These are phyloP conservation scores for Chauna torquata DNA, from an alignment of 2,113 vertebrate species.

Conservation along the genomic window DNA sequence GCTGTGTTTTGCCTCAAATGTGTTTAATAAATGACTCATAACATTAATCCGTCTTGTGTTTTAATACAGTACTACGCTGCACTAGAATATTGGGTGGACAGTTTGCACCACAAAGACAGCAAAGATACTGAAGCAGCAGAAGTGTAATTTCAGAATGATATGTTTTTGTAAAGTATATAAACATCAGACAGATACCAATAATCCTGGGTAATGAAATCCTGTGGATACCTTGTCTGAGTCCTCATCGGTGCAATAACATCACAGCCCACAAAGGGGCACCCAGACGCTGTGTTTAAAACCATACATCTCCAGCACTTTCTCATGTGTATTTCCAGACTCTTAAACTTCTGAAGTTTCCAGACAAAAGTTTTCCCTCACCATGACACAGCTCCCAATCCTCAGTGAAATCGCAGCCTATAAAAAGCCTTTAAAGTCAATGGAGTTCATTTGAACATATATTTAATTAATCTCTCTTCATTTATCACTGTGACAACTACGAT, in stretches of 20 bases:
- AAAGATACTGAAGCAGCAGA: not conserved
- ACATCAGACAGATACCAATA: slow-evolving; percentile 12
- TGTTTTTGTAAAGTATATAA: slow-evolving; percentile 2
- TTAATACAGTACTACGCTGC: not conserved
- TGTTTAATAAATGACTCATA: slow-evolving; percentile 31
- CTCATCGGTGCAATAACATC: slow-evolving; percentile 23
- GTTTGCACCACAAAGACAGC: not conserved
- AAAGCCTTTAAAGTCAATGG: not conserved
- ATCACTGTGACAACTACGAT: slow-evolving; percentile 16
- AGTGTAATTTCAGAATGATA: slow-evolving; percentile 14
- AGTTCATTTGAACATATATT: slow-evolving; percentile 21
- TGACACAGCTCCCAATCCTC: not conserved
- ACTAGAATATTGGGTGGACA: not conserved
- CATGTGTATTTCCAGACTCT: not conserved
- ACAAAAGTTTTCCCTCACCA: not conserved
- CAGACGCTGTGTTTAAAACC: not conserved
- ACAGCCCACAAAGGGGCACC: slow-evolving; percentile 50
- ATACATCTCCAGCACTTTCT: not conserved
- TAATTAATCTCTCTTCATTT: slow-evolving; percentile 58
- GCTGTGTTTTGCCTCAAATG: slow-evolving; percentile 6
- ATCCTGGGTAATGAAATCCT: slow-evolving; percentile 13
- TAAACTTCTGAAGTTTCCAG: slow-evolving; percentile 30
- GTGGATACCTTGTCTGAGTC: not conserved
- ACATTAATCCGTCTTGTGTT: not conserved
- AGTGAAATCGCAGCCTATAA: not conserved